Base-by-base conservation (phyloP, 2,113 vertebrate genomes). In the Corythornis vintsioides region DNA sequence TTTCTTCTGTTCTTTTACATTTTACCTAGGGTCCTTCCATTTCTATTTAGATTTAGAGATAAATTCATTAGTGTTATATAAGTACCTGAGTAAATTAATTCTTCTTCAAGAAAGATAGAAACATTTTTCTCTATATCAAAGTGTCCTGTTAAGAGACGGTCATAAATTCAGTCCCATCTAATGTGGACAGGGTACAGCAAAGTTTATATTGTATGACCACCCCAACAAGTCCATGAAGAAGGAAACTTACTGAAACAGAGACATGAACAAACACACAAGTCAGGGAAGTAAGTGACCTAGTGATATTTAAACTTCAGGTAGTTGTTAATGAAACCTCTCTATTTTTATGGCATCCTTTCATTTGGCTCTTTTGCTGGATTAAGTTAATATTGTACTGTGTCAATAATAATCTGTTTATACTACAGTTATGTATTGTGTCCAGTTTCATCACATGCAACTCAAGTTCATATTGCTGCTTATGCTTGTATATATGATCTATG, bases 91-190 rank as follows among this genome's bases (percentile, higher is more conserved):
- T 67, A 93, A 95, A 91, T 53, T 4, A 92, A 74, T 78, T 78
- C 56, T 75, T 70, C 26, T 35, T 95, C 78, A 81, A 78, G 66
- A 86, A 74, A 1, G 24, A 82, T 60, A 26, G 64, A 92, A 93
- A 88, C 2, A 26, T 63, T 89, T 84, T 64, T 69, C 33, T 82
- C 52, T 74, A 11, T 61, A 45, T 80, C 70, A 45, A 93, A 86
- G 35, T 21, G n/a, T 65, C 50, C 47, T 25, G 9, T 71, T 85
- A 84, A 86, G 28, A 88, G 19, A 64, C 7, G 19, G 29, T n/a
- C 70, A 95, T 86, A 94, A 94, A 86, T 84, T 56, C 78, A 76
- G 48, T 18, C 19, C 25, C 40, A 71, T 72, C 83, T 78, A 81
- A 80, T 15, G 16, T 0, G 75, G 52, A 75, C 35, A 67, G 40